Percentiles rank a stretch among this genome's conserved stretches.
Evolutionary conservation across 2,113 vertebrate species (phyloP).

Genomic region (Campylomormyrus numenius): DNA sequence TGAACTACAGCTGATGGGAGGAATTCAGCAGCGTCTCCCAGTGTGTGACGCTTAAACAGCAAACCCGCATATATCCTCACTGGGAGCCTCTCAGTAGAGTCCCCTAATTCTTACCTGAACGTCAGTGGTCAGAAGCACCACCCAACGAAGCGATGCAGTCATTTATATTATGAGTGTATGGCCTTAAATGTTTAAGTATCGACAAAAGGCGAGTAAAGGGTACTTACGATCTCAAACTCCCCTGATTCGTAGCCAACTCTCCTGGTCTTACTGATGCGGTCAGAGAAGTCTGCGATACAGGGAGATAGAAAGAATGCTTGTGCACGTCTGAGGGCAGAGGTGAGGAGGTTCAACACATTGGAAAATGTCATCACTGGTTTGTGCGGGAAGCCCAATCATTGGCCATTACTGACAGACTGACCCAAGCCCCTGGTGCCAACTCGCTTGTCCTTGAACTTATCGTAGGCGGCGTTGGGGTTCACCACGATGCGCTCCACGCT

Average conservation of each 20-base stretch:
- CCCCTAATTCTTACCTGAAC: neutral
- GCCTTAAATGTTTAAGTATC: neutral
- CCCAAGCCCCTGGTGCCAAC: conserved; percentile 82
- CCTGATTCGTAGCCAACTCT: conserved; percentile 87
- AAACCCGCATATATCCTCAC: neutral
- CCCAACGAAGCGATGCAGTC: neutral
- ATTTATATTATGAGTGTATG: neutral
- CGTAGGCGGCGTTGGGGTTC: conserved; percentile 93
- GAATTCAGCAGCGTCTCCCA: neutral
- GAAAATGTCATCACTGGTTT: neutral
- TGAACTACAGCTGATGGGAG: neutral
- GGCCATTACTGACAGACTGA: conserved; percentile 49
- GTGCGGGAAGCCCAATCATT: neutral
- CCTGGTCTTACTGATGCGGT: conserved; percentile 78
- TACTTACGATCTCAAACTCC: conserved; percentile 85
- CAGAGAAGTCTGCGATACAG: conserved; percentile 78
- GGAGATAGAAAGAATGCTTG: conserved; percentile 18
- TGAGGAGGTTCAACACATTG: neutral
- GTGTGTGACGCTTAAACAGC: neutral
- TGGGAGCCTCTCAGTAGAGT: neutral
- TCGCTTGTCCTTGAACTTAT: conserved; percentile 94
- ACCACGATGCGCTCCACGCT: conserved; percentile 95
- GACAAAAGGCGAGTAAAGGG: neutral
- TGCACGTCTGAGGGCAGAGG: neutral
- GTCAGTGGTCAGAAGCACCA: neutral